Evolutionary conservation across 2,113 vertebrate genomes (phyloP), one percentile per base, ranked within the genome.

Genomic region (Macrotis lagotis): DNA sequence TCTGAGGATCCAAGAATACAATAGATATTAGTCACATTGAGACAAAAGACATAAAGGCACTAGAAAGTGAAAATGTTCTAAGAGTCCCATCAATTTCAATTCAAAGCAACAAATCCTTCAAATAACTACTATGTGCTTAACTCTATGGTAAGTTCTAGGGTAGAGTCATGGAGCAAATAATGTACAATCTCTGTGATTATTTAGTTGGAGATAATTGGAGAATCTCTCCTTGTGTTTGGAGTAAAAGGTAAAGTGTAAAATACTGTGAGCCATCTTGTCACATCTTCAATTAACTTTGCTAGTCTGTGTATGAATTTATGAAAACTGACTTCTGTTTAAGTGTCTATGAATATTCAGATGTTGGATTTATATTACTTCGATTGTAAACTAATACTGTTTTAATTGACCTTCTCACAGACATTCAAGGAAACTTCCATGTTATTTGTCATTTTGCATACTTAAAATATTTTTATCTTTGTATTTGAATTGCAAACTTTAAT

Each of bases 401-500:
- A 50, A 90, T 4, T 19, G 92, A 52, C 12, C 48, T 1, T 50
- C 7, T 50, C 94, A 37, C 48, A 50, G 51, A 93, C 44, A 48
- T 24, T 48, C 91, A 93, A 91, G 92, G 47, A 92, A 92, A 25
- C 2, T 92, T 83, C 50, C 22, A 4, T 88, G 49, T 93, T 91
- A 92, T 91, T 91, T 44, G n/a, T 92, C 49, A 90, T 44, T 88
- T 10, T 89, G 8, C 89, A 31, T 24, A 59, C 12, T 51, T 95
- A 93, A 93, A 55, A 93, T 51, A 44, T 37, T 83, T 74, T 83
- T 48, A 50, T 51, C 59, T 93, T 93, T 93, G 92, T 94, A 95
- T 92, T 96, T 66, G 91, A 94, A 95, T 94, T 95, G n/a, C 88
- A 95, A 91, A 91, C 93, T 96, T 95, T 93, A 95, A 95, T 91